Evolutionary conservation across 1,140 invertebrate species (phyloP), one percentile per base, ranked within the genome.

Genomic region (Mamestra configurata): DNA sequence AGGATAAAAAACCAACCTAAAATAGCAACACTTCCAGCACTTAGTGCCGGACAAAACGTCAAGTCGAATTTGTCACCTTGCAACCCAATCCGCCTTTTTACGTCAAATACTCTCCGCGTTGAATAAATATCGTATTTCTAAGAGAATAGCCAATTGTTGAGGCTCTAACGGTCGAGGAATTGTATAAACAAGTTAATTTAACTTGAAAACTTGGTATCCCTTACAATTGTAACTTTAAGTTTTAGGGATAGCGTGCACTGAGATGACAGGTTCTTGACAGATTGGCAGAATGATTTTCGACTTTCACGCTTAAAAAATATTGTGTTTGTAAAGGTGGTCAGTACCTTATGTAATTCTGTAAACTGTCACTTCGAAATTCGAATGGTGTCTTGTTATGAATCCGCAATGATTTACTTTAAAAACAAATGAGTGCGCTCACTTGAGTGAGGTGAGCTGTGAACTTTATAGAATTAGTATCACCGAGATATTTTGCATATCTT

Each of bases 101-200:
- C 31, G 13, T 20, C 27, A 18, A 64, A 8, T 66, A 37, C n/a
- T 61, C 27, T 13, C 27, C 27, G 18, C 11, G 18, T 20, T 40
- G 27, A 66, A 66, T 66, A 66, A 66, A 66, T 66, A 66, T 66
- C 61, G 61, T 66, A 66, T 66, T 66, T 40, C 61, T 40, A 20
- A 40, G 18, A 31, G 8, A 22, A 40, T 8, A 13, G 18, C 35
- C 61, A 40, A 66, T 66, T 66, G 61, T 66, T 20, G 35, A 40
- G 59, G 2, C 27, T 27, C 24, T 66, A 40, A 40, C 15, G 18
- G 61, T 66, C 61, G 35, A 20, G 15, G 35, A 20, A 66, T 66
- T 66, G 61, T 66, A 35, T 31, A 66, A 66, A 66, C 61, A 66
- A 66, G 61, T 66, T 66, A 66, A 66, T 66, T 66, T 66, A 66